Evolutionary conservation across 2,888 invertebrate genomes (phyloP).

Genomic region (Flabesymbios commensalis): DNA sequence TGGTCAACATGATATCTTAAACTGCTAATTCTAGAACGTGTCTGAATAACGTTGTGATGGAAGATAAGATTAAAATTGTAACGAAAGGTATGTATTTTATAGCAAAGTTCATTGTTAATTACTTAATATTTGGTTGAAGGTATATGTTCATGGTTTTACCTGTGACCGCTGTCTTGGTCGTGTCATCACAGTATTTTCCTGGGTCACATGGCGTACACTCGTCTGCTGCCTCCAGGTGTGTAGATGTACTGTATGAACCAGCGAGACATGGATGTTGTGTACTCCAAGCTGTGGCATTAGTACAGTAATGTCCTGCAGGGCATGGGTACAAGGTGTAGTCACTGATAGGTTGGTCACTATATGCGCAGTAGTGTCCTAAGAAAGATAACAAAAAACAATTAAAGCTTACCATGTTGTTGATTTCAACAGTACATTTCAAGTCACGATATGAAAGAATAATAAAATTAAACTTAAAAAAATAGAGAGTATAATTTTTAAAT

Average conservation of each 20-base stretch:
- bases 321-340: slow-evolving; percentile 49
- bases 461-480: no score
- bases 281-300: slow-evolving; percentile 41
- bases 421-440: no score
- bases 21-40: no score
- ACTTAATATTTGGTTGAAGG: no score
- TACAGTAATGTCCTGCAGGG: slow-evolving; percentile 56
- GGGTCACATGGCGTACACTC: slow-evolving; percentile 51
- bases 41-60: no score
- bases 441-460: no score
- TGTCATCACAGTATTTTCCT: slow-evolving; percentile 48
- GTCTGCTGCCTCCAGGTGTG: slow-evolving; percentile 38
- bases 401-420: not conserved
- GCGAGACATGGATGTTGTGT: slow-evolving; percentile 52
- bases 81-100: no score
- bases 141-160: no score
- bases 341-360: slow-evolving; percentile 43
- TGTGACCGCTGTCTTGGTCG: slow-evolving; percentile 28
- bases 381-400: slow-evolving; percentile 34
- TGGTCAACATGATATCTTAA: no score
- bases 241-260: slow-evolving; percentile 51
- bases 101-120: no score
- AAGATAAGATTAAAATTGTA: no score
- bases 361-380: slow-evolving; percentile 54
- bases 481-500: no score